Evolutionary conservation across 2,888 invertebrate genomes (phyloP).

Genomic region (Platynereis dumerilii): DNA sequence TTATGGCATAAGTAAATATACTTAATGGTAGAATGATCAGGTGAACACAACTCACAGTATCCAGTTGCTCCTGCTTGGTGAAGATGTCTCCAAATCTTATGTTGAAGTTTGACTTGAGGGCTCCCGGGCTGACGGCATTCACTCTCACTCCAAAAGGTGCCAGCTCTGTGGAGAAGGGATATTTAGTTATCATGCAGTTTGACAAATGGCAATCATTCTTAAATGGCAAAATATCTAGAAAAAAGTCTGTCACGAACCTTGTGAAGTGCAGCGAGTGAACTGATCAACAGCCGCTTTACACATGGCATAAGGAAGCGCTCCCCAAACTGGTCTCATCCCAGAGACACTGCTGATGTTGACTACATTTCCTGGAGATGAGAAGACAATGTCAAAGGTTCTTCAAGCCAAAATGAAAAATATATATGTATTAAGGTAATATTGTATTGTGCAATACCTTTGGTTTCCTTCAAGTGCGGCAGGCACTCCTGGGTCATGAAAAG

Average conservation of each 20-base stretch:
- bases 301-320: conserved; percentile 9
- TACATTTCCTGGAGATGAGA: neutral
- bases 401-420: no score
- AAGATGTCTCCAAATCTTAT: conserved; percentile 13
- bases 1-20: no score
- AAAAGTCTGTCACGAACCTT: no score
- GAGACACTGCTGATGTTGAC: conserved; percentile 19
- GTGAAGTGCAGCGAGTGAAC: conserved; percentile 10
- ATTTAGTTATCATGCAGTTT: neutral
- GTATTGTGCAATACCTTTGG: conserved; percentile 3
- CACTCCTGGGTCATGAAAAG: conserved; percentile 14
- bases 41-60: conserved; percentile 1
- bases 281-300: conserved; percentile 12
- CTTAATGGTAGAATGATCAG: no score
- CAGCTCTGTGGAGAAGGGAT: neutral
- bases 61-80: conserved; percentile 8
- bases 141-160: conserved; percentile 4
- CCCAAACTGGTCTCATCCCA: conserved; percentile 6
- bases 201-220: neutral
- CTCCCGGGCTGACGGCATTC: conserved; percentile 3
- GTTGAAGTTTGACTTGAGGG: conserved; percentile 13
- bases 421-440: no score
- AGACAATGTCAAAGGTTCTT: no score
- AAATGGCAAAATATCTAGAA: no score
- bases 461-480: conserved; percentile 8